Conservation (phyloP, 2,888 invertebrate genomes). For the Stegana nigrithorax region DNA sequence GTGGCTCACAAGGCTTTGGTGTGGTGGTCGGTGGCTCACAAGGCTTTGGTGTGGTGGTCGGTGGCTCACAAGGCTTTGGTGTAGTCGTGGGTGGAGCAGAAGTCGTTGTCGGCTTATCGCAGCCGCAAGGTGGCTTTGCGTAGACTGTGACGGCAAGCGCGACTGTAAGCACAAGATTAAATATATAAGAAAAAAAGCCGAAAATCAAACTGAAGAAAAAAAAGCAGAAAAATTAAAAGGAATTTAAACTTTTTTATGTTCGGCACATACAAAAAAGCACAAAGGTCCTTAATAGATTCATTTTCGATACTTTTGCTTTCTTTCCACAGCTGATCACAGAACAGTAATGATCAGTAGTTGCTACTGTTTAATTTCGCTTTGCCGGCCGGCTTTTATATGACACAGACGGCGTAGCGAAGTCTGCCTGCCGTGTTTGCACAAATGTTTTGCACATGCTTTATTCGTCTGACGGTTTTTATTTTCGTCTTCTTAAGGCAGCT, state of each 20-base stretch:
- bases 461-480: not conserved
- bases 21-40: not conserved
- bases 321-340: not conserved
- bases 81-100: not conserved
- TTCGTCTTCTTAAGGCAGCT: not conserved
- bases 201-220: too few species aligned
- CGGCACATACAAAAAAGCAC: not conserved
- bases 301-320: not conserved
- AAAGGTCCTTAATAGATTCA: too few species aligned
- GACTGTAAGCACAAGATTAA: too few species aligned
- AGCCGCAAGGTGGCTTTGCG: not conserved
- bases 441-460: not conserved
- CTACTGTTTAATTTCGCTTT: not conserved
- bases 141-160: not conserved
- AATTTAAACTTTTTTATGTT: not conserved
- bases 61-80: not conserved
- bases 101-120: not conserved
- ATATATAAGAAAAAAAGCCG: too few species aligned
- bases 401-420: too few species aligned
- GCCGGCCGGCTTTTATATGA: not conserved
- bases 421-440: slow-evolving; percentile 1
- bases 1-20: not conserved
- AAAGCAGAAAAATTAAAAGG: not conserved
- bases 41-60: not conserved
- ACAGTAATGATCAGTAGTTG: not conserved